phyloP scores from a whole-genome alignment of 2,797 vertebrate genomes.

The Chaetodon trifasciatus region DNA sequence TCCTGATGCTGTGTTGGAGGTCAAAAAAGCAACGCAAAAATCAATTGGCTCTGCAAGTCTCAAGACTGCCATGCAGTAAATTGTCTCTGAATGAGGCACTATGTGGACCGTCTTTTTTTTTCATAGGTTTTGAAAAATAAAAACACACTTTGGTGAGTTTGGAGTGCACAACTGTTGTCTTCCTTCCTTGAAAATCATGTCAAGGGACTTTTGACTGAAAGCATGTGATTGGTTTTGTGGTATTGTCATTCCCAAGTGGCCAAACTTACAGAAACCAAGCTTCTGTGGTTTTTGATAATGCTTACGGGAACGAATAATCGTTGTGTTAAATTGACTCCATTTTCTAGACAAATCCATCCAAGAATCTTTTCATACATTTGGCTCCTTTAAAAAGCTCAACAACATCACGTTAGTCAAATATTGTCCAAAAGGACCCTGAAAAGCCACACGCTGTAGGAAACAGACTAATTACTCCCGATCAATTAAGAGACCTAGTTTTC shows the following conservation, averaged over 20 bases:
- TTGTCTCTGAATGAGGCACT: conserved; percentile 79
- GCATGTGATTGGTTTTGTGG: conserved; percentile 67
- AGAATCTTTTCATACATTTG: conserved; percentile 37
- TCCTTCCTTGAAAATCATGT: conserved; percentile 48
- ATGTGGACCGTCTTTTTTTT: conserved; percentile 61
- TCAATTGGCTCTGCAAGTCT: conserved; percentile 84
- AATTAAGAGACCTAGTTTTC: conserved; percentile 77
- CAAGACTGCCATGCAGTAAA: conserved; percentile 83
- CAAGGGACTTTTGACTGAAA: conserved; percentile 65
- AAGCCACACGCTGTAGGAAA: conserved; percentile 63
- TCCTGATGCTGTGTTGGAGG: conserved; percentile 62
- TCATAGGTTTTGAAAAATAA: conserved; percentile 43
- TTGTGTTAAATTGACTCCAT: conserved; percentile 36
- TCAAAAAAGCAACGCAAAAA: conserved; percentile 76
- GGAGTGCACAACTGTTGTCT: conserved; percentile 43
- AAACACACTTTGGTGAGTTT: conserved; percentile 52
- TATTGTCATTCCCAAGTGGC: conserved; percentile 50
- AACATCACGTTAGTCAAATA: conserved; percentile 45
- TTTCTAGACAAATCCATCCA: conserved; percentile 34
- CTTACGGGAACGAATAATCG: conserved; percentile 38
- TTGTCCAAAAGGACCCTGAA: conserved; percentile 51
- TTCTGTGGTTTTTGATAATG: conserved; percentile 33
- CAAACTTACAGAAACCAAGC: conserved; percentile 51
- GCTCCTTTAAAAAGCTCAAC: conserved; percentile 36
- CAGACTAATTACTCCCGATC: conserved; percentile 75